Percentiles rank a stretch among this genome's conserved stretches.
Conservation (phyloP, 2,888 invertebrate species). For the Xestoiulus laeticollis region DNA sequence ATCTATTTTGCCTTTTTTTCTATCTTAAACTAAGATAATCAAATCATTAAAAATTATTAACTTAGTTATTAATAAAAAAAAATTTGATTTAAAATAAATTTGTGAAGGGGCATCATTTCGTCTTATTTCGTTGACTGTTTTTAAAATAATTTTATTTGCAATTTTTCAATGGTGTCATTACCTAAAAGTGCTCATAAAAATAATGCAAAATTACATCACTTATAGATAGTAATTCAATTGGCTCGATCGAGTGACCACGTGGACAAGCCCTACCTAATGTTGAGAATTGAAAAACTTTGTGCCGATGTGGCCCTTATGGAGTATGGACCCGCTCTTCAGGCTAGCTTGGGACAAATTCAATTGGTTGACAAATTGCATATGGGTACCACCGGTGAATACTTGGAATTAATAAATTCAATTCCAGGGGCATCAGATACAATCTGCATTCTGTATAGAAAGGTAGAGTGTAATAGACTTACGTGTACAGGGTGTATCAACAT, state of each 20-base stretch:
- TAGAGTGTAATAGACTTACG: slow-evolving; percentile 61
- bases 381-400: slow-evolving; percentile 77
- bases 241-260: slow-evolving; percentile 73
- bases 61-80: too few species aligned
- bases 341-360: slow-evolving; percentile 72
- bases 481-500: background rate
- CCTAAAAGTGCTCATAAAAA: background rate
- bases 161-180: too few species aligned
- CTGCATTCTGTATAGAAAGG: slow-evolving; percentile 79
- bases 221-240: slow-evolving; percentile 73
- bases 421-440: slow-evolving; percentile 70
- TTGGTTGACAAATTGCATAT: slow-evolving; percentile 81
- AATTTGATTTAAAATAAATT: too few species aligned
- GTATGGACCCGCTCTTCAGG: slow-evolving; percentile 80
- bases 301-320: slow-evolving; percentile 80
- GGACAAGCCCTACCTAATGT: slow-evolving; percentile 78
- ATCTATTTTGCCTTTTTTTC: too few species aligned
- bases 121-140: too few species aligned
- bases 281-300: slow-evolving; percentile 74
- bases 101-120: too few species aligned
- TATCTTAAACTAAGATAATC: too few species aligned
- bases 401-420: slow-evolving; percentile 75
- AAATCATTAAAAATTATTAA: too few species aligned
- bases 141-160: too few species aligned
- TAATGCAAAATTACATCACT: background rate